Conservation (phyloP, 2,113 vertebrate species). For the Nyctibius bracteatus region DNA sequence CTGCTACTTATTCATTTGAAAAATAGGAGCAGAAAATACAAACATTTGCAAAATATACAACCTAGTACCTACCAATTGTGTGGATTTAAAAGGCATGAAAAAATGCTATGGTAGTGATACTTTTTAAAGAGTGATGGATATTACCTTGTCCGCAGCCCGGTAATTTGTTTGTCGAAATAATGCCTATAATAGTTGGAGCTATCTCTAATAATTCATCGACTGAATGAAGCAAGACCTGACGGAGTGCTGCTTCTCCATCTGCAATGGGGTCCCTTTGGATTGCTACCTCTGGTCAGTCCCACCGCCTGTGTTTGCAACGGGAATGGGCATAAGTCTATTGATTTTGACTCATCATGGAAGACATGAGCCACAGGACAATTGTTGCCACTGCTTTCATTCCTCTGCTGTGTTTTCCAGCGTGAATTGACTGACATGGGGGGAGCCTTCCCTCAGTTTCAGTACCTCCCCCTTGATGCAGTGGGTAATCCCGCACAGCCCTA, state of each 20-base stretch:
- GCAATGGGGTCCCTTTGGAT: fast-evolving
- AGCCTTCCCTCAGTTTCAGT: fast-evolving
- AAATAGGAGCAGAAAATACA: not conserved
- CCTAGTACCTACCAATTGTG: not conserved
- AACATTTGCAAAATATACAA: not conserved
- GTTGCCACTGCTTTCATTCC: not conserved
- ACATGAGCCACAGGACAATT: not conserved
- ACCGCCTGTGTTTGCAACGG: not conserved
- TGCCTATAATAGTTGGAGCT: not conserved
- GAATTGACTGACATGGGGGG: not conserved
- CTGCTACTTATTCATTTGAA: not conserved
- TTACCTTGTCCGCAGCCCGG: not conserved
- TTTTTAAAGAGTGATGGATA: not conserved
- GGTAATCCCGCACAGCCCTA: fast-evolving
- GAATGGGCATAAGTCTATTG: not conserved
- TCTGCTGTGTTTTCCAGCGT: not conserved
- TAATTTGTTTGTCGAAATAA: not conserved
- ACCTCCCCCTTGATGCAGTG: fast-evolving
- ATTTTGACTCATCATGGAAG: not conserved
- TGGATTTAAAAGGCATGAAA: not conserved
- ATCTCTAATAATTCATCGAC: not conserved
- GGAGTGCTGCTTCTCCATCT: fast-evolving
- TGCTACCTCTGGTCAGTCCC: not conserved
- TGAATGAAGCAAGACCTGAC: not conserved
- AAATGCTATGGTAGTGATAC: not conserved